Conservation (phyloP, 2,888 invertebrate genomes). For the Fabriciana adippe region DNA sequence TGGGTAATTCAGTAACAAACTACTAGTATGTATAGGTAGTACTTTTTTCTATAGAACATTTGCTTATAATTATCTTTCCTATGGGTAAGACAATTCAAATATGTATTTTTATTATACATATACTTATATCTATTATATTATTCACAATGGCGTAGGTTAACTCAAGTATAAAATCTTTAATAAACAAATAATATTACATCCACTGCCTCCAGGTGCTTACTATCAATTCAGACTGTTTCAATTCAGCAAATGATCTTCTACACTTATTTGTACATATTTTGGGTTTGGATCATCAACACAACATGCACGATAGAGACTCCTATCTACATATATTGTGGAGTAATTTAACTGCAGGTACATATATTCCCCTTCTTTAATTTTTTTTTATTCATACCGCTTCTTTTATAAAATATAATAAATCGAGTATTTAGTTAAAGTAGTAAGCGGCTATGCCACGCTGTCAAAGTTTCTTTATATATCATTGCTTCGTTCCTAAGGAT, state of each 20-base stretch:
- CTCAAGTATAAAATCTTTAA: background rate
- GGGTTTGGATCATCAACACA: conserved; percentile 75
- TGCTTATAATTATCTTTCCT: too few relatives aligned
- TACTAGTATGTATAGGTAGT: too few relatives aligned
- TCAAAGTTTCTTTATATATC: too few relatives aligned
- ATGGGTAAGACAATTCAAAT: too few relatives aligned
- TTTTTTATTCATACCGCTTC: background rate
- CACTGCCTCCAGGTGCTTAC: conserved; percentile 50
- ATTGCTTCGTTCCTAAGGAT: too few relatives aligned
- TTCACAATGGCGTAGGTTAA: background rate
- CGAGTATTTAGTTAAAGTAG: too few relatives aligned
- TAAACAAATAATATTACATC: background rate
- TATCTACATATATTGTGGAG: conserved; percentile 67
- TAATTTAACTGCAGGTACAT: conserved; percentile 60
- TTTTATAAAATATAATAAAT: background rate
- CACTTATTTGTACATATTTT: conserved; percentile 70
- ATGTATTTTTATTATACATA: too few relatives aligned
- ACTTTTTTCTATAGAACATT: too few relatives aligned
- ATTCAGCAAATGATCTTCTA: conserved; percentile 70
- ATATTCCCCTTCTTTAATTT: background rate
- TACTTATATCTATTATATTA: too few relatives aligned
- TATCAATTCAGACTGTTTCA: conserved; percentile 68
- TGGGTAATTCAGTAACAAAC: too few relatives aligned
- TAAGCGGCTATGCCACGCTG: too few relatives aligned
- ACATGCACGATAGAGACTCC: conserved; percentile 68